phyloP scores from a whole-genome alignment of 2,888 invertebrate genomes.

The Chydorus sphaericus region DNA sequence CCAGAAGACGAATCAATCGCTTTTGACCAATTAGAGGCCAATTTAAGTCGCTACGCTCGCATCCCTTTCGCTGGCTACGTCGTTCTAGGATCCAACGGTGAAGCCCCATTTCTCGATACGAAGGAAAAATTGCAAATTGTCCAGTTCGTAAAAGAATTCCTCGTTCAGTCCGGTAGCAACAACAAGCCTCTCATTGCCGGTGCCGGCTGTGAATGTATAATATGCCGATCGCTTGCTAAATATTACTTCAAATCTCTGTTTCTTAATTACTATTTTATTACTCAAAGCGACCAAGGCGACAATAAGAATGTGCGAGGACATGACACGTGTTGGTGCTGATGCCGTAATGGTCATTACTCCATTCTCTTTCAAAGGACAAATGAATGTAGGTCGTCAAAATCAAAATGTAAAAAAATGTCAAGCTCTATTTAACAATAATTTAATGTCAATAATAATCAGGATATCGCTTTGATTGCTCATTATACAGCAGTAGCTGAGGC shows the following conservation, averaged over 20 bases:
- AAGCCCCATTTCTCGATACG: constrained; percentile 32
- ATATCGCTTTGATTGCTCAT: constrained; percentile 25
- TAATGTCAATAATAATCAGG: too few species aligned
- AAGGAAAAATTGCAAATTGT: constrained; percentile 36
- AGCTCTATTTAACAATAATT: too few species aligned
- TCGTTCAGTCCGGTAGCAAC: constrained; percentile 21
- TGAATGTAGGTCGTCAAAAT: constrained; percentile 28
- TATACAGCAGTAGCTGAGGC: constrained; percentile 34
- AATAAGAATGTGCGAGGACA: constrained; percentile 31
- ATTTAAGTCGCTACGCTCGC: constrained; percentile 33
- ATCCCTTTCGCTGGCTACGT: constrained; percentile 36
- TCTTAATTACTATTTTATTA: constrained; percentile 15
- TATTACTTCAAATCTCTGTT: too few species aligned
- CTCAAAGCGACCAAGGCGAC: constrained; percentile 35
- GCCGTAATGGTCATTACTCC: constrained; percentile 39
- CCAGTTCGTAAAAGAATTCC: constrained; percentile 27
- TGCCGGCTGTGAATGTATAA: constrained; percentile 38
- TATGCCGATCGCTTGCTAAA: too few species aligned
- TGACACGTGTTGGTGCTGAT: constrained; percentile 37
- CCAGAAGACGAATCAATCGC: constrained; percentile 31
- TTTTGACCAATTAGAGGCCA: constrained; percentile 31
- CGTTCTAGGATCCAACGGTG: constrained; percentile 41
- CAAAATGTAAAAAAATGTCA: background rate
- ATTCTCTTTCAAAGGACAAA: constrained; percentile 35
- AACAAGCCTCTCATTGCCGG: constrained; percentile 36